phyloP scores from a whole-genome alignment of 2,113 vertebrate species.

The Pantherophis guttatus region DNA sequence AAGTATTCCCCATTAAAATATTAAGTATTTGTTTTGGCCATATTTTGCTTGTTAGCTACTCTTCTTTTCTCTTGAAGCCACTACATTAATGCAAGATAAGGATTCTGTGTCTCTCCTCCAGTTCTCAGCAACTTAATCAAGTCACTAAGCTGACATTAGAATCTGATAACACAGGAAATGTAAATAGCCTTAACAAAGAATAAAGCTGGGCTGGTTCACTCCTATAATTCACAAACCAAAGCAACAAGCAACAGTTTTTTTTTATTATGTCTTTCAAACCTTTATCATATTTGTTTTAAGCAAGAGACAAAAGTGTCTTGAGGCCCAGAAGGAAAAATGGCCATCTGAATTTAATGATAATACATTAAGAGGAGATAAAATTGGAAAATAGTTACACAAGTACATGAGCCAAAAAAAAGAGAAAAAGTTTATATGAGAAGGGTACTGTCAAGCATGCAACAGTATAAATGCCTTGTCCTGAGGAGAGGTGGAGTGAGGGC shows the following conservation, averaged over 20 bases:
- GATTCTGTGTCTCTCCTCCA: background rate
- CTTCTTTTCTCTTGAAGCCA: background rate
- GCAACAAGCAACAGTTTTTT: background rate
- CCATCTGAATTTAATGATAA: background rate
- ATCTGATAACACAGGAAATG: background rate
- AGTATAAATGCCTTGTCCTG: background rate
- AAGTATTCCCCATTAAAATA: background rate
- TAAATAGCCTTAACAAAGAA: background rate
- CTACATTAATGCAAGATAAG: background rate
- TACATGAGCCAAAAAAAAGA: background rate
- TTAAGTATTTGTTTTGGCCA: background rate
- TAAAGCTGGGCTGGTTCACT: background rate
- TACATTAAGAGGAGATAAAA: background rate
- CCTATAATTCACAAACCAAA: background rate
- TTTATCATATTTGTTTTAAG: background rate
- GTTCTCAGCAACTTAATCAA: background rate
- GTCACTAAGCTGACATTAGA: background rate
- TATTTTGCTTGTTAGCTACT: background rate
- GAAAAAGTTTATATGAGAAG: background rate
- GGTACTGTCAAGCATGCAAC: background rate
- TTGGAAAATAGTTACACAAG: background rate
- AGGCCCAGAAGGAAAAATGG: background rate
- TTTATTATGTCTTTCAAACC: slow-evolving; percentile 23
- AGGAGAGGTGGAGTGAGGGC: background rate
- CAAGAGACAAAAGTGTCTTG: background rate